A percentile compares a stretch with the other conserved stretches of the same genome.
Conservation (phyloP, 2,113 vertebrate genomes). For the Pogonocichla stellata region DNA sequence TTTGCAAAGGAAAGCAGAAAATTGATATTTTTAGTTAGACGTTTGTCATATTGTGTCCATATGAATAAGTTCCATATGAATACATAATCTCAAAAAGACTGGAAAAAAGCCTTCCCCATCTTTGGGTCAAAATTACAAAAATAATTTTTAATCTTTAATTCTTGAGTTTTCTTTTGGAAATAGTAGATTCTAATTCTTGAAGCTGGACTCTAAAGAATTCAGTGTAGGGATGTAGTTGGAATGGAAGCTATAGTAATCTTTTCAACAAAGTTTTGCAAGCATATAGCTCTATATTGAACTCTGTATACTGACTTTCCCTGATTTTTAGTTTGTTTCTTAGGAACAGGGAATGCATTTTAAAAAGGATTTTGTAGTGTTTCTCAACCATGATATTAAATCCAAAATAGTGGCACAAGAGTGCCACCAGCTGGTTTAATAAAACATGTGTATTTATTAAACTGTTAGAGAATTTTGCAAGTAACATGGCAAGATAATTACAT, state of each 20-base stretch:
- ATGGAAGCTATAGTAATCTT: background rate
- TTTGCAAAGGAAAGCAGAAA: background rate
- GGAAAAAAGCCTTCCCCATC: background rate
- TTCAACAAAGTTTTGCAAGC: background rate
- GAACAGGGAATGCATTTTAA: background rate
- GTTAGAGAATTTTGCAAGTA: background rate
- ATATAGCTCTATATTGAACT: background rate
- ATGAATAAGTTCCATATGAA: background rate
- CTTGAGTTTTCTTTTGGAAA: background rate
- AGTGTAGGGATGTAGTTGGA: background rate
- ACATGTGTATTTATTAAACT: background rate
- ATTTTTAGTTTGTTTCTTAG: background rate
- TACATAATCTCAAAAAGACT: background rate
- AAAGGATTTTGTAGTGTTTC: background rate
- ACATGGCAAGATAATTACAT: background rate
- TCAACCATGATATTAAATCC: background rate
- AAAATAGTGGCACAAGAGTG: conserved; percentile 29
- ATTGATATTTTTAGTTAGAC: background rate
- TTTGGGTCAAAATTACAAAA: background rate
- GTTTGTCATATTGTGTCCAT: background rate
- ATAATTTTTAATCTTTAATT: background rate
- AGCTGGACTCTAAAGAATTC: background rate
- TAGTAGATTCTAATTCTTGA: background rate
- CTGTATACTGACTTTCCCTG: background rate
- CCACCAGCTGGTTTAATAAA: conserved; percentile 58